Conservation (phyloP, 1,140 invertebrate genomes). For the Eubasilissa regina region DNA sequence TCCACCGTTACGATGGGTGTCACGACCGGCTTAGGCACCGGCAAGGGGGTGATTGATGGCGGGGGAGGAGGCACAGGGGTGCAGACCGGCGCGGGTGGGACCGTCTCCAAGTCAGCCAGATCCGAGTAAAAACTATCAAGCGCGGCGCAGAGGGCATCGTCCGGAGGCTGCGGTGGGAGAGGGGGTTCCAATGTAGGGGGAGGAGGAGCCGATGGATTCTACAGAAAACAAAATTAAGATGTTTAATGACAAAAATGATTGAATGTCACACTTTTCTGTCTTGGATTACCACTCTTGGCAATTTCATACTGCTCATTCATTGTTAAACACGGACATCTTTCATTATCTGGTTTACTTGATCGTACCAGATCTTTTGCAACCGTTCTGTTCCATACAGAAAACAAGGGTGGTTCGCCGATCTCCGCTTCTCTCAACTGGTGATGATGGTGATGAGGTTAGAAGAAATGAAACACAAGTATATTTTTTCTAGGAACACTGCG, state of each 20-base stretch:
- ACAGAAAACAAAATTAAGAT: neutral
- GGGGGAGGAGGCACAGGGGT: neutral
- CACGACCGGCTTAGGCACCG: neutral
- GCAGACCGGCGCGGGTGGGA: neutral
- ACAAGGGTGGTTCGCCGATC: too few species aligned
- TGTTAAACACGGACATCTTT: neutral
- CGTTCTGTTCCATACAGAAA: too few species aligned
- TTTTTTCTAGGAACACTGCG: too few species aligned
- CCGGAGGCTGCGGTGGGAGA: neutral
- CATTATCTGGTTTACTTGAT: neutral
- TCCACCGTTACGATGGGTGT: too few species aligned
- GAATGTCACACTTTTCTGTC: neutral
- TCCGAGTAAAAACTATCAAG: slow-evolving; percentile 57
- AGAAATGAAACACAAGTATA: too few species aligned
- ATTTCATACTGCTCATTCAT: neutral
- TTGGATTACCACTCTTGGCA: neutral
- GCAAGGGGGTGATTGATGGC: neutral
- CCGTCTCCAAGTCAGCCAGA: slow-evolving; percentile 47
- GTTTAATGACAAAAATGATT: neutral
- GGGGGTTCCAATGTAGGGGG: neutral
- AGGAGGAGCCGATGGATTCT: neutral
- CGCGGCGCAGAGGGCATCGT: slow-evolving; percentile 47
- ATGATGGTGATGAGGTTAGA: too few species aligned
- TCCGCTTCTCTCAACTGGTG: too few species aligned
- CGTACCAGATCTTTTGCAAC: neutral